A percentile compares a stretch with the other conserved stretches of the same genome.
Evolutionary conservation across 2,888 invertebrate species (phyloP).

Genomic region (Linnaemya tessellans): DNA sequence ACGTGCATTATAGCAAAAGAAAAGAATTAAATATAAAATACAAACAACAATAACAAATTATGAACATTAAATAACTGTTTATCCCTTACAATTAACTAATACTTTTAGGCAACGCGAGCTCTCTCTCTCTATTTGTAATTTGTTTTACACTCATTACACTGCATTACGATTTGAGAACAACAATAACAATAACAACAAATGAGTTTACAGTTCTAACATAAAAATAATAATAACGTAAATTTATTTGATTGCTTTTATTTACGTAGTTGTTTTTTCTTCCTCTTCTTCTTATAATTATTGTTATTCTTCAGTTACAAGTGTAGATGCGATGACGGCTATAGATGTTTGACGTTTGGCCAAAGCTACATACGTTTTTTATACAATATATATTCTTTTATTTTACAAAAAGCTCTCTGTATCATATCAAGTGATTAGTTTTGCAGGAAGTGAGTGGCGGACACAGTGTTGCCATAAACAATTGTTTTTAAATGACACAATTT

Average conservation of each 20-base stretch:
- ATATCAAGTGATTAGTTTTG: neutral
- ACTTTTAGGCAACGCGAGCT: neutral
- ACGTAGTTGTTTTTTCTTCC: neutral
- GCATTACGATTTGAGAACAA: constrained; percentile 13
- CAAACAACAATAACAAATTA: constrained; percentile 6
- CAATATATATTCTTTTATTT: neutral
- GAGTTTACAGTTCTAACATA: neutral
- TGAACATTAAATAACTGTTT: constrained; percentile 34
- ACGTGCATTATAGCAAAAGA: constrained; percentile 14
- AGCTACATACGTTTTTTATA: neutral
- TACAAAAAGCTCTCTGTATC: neutral
- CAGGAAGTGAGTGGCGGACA: neutral
- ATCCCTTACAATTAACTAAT: neutral
- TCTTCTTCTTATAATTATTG: neutral
- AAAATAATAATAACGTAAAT: neutral
- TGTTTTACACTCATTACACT: neutral
- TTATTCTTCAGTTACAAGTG: neutral
- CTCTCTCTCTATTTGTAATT: neutral
- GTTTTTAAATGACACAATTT: too few species aligned
- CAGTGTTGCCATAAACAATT: constrained; percentile 10
- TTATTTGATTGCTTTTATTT: constrained; percentile 22
- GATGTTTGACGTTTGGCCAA: constrained; percentile 37
- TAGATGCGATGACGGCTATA: constrained; percentile 23
- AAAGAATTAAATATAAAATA: neutral
- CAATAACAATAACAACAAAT: constrained; percentile 9